Conservation (phyloP, 1,140 invertebrate species). For the Chlorops oryzae region DNA sequence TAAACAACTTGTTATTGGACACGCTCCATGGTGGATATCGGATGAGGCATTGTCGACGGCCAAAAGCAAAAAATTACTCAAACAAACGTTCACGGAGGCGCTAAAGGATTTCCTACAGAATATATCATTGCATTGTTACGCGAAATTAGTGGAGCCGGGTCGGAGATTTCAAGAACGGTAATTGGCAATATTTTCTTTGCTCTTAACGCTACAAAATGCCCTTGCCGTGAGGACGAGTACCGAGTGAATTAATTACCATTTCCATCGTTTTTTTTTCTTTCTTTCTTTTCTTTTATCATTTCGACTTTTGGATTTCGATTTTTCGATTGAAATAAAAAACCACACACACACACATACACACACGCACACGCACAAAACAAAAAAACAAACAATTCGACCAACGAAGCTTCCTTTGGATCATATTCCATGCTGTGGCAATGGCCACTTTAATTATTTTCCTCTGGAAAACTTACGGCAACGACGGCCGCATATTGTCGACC, state of each 20-base stretch:
- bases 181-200: constrained; percentile 12
- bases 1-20: constrained; percentile 28
- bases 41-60: constrained; percentile 8
- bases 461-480: constrained; percentile 49
- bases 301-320: neutral
- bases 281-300: neutral
- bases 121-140: constrained; percentile 45
- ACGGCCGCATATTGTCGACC: constrained; percentile 49
- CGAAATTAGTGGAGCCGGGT: constrained; percentile 41
- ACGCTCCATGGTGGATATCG: constrained; percentile 40
- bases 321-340: constrained; percentile 28
- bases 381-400: neutral
- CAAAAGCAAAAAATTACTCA: constrained; percentile 33
- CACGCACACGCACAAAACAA: neutral
- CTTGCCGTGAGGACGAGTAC: no score
- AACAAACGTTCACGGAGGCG: constrained; percentile 36
- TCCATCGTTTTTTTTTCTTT: constrained; percentile 1
- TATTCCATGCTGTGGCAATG: constrained; percentile 50
- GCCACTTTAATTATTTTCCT: constrained; percentile 50
- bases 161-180: constrained; percentile 36
- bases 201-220: neutral
- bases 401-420: constrained; percentile 51
- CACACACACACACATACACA: constrained; percentile 5
- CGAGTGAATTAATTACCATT: constrained; percentile 2
- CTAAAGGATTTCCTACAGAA: constrained; percentile 44